Evolutionary conservation across 2,113 vertebrate species (phyloP).

Genomic region (Salvelinus sp.): DNA sequence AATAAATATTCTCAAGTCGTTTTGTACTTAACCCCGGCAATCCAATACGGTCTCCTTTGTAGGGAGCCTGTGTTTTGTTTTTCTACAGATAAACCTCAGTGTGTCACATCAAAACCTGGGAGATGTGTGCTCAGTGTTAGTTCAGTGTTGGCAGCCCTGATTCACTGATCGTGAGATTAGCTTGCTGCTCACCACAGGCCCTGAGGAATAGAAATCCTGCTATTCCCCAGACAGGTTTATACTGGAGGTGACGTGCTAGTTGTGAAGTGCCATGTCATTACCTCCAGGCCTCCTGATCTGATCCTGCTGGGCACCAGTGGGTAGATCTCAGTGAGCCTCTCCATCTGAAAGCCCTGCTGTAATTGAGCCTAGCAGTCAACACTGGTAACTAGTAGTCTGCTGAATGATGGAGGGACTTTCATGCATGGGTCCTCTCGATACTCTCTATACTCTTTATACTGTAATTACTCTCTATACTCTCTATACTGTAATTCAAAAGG

Average conservation of each 20-base stretch:
- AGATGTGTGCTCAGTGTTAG: conserved; percentile 3
- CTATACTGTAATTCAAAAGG: neutral
- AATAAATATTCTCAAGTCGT: conserved; percentile 17
- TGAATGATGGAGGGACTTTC: conserved; percentile 61
- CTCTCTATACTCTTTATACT: neutral
- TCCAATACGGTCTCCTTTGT: conserved; percentile 28
- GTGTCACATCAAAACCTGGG: conserved; percentile 52
- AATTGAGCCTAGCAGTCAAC: conserved; percentile 46
- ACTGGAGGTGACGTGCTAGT: too few relatives aligned
- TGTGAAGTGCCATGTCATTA: too few relatives aligned
- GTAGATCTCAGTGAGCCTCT: neutral
- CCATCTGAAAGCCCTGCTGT: conserved; percentile 33
- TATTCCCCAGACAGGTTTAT: neutral
- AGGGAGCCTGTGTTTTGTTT: conserved; percentile 54
- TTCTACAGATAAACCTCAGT: conserved; percentile 49
- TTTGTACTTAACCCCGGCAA: conserved; percentile 30
- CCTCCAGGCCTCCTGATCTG: conserved; percentile 15
- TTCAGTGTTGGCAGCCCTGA: neutral
- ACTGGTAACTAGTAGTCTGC: conserved; percentile 50
- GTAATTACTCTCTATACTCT: neutral
- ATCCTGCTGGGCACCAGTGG: conserved; percentile 26
- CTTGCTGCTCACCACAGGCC: neutral
- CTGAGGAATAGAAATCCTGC: too few relatives aligned
- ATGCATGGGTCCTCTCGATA: conserved; percentile 35
- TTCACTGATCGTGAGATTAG: neutral